Base-by-base conservation (phyloP, 1,140 invertebrate genomes). In the Drosophila funebris region DNA sequence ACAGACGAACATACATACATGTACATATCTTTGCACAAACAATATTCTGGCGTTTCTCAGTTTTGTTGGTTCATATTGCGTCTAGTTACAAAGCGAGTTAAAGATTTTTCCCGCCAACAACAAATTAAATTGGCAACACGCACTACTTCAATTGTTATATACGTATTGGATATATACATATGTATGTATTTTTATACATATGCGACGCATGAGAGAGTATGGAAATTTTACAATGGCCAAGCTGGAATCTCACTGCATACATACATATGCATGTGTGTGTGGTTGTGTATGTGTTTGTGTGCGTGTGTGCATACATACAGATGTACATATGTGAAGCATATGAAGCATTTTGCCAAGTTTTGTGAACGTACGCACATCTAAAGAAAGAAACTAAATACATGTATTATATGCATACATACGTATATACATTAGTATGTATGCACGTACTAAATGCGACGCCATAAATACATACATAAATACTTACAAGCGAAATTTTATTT, bases 401-500 rank as follows among this genome's bases (percentile, higher is more conserved):
- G n/a, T n/a, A n/a, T n/a, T n/a, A 71, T 16, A 66, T 48, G 37
- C 62, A 52, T 57, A 37, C 20, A 33, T 22, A 73, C 36, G 31
- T 81, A 57, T 33, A 43, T 41, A 20, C 16, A 20, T 43, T 13
- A 24, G 4, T 27, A 16, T 9, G 20, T 29, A 24, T 48, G 18
- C 14, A 43, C 24, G 24, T 20, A 43, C 22, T 20, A 29, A 56
- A 20, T 7, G 5, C 52, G 53, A 56, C 53, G 53, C 53, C 36
- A 24, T 56, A 20, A 11, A 58, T 31, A 39, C 58, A 39, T 62
- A 80, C 46, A 37, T 73, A 56, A 33, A 48, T 50, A 50, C 62
- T 72, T 63, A 79, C 44, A 44, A 73, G 70, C 73, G 54, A 73
- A 74, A 82, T 75, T 78, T 61, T 88, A 88, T 85, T 85, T 85